These are phyloP conservation scores for Chrysomela aeneicollis DNA, from an alignment of 2,888 invertebrate genomes.

Conservation along the genomic window DNA sequence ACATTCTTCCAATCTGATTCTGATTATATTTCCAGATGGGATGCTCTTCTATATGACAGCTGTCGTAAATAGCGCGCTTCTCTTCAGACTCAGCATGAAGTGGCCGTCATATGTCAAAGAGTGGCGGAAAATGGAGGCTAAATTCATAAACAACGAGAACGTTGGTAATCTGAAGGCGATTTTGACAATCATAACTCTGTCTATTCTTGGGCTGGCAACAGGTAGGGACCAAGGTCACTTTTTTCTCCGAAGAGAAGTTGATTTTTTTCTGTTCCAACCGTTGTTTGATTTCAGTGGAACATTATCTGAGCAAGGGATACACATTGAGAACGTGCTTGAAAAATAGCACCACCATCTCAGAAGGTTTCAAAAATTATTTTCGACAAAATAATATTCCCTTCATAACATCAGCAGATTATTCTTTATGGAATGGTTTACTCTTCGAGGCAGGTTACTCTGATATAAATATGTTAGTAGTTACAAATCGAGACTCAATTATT, in stretches of 20 bases:
- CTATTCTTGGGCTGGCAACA: slow-evolving; percentile 17
- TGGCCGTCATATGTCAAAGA: slow-evolving; percentile 44
- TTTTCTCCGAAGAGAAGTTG: too few relatives aligned
- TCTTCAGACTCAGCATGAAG: slow-evolving; percentile 35
- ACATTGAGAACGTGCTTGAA: slow-evolving; percentile 18
- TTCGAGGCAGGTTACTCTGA: slow-evolving; percentile 41
- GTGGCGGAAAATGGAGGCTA: slow-evolving; percentile 39
- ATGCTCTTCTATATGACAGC: slow-evolving; percentile 29
- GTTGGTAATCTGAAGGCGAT: slow-evolving; percentile 23
- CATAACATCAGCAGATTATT: slow-evolving; percentile 33
- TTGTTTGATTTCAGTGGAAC: slow-evolving; percentile 38
- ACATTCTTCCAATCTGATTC: too few relatives aligned
- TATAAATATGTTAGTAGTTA: too few relatives aligned
- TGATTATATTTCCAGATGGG: slow-evolving; percentile 15
- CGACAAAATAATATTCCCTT: slow-evolving; percentile 26
- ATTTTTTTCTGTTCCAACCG: neutral
- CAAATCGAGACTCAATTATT: neutral
- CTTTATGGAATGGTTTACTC: slow-evolving; percentile 35
- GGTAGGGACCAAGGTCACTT: slow-evolving; percentile 14
- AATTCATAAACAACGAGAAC: slow-evolving; percentile 23
- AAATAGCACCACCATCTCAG: slow-evolving; percentile 5
- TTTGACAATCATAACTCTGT: slow-evolving; percentile 11
- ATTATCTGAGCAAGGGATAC: slow-evolving; percentile 23
- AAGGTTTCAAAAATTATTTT: slow-evolving; percentile 31
- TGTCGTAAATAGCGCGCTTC: slow-evolving; percentile 25